Conservation (phyloP, 2,797 vertebrate genomes). For the Gymnothorax javanicus region DNA sequence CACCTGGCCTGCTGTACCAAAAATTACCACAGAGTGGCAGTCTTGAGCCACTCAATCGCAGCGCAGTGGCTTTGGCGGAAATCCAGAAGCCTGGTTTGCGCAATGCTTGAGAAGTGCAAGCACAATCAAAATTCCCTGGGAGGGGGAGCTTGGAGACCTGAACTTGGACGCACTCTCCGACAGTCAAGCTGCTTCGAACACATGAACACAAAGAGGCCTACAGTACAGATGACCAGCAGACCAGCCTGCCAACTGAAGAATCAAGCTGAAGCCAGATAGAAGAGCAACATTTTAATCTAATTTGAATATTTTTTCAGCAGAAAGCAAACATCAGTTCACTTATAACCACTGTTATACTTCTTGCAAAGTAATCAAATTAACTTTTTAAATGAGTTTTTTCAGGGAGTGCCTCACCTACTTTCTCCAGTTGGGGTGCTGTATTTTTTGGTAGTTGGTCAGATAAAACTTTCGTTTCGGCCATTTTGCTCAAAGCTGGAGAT, state of each 20-base stretch:
- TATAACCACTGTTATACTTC: background rate
- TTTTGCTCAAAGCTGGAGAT: constrained; percentile 1
- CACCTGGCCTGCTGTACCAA: background rate
- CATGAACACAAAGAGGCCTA: background rate
- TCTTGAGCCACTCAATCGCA: constrained; percentile 32
- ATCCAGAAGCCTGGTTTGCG: constrained; percentile 40
- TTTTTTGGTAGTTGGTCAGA: background rate
- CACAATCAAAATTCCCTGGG: background rate
- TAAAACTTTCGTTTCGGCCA: background rate
- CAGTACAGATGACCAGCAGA: background rate
- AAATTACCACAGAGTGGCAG: constrained; percentile 57
- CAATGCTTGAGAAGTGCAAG: constrained; percentile 20
- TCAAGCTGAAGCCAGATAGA: too few species aligned
- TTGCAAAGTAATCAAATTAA: background rate
- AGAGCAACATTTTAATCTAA: too few species aligned
- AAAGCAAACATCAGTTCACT: background rate
- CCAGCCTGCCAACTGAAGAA: background rate
- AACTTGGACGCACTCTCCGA: background rate
- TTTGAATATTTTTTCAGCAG: too few species aligned
- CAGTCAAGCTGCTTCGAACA: background rate
- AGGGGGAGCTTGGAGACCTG: background rate
- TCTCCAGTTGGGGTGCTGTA: background rate
- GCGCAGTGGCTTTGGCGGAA: constrained; percentile 3
- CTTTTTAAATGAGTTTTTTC: background rate
- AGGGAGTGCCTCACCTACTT: background rate